A percentile compares a stretch with the other conserved stretches of the same genome.
Evolutionary conservation across 1,140 invertebrate species (phyloP).

Genomic region (Sminthurinus signatus): DNA sequence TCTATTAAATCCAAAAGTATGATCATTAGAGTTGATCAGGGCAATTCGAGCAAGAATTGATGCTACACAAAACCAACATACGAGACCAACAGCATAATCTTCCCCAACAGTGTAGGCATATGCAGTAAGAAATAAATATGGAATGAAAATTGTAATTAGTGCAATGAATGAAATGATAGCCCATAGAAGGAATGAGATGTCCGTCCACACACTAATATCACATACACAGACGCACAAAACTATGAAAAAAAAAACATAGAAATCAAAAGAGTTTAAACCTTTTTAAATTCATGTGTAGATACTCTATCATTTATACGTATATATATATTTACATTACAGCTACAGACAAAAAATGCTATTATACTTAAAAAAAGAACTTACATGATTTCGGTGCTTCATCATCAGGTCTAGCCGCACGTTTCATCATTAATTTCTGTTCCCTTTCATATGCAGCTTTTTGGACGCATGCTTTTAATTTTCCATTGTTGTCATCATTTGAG

Average conservation of each 20-base stretch:
- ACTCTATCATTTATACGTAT: too few species aligned
- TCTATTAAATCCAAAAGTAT: constrained; percentile 17
- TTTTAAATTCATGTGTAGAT: neutral
- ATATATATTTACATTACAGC: neutral
- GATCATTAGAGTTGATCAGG: neutral
- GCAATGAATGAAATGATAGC: constrained; percentile 5
- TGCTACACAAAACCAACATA: constrained; percentile 11
- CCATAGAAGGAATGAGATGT: constrained; percentile 20
- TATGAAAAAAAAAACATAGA: neutral
- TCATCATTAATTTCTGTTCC: neutral
- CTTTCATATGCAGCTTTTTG: neutral
- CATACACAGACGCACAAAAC: constrained; percentile 20
- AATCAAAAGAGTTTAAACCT: neutral
- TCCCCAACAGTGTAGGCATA: neutral
- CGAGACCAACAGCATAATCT: neutral
- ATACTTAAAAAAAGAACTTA: neutral
- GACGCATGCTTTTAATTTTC: neutral
- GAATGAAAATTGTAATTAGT: constrained; percentile 9
- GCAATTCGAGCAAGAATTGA: constrained; percentile 2
- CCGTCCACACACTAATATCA: constrained; percentile 7
- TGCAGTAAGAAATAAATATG: constrained; percentile 12
- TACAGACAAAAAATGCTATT: neutral
- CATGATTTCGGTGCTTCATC: neutral
- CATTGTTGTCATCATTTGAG: neutral
- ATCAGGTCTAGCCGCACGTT: neutral